Conservation (phyloP, 2,113 vertebrate genomes). For the Ictalurus furcatus region DNA sequence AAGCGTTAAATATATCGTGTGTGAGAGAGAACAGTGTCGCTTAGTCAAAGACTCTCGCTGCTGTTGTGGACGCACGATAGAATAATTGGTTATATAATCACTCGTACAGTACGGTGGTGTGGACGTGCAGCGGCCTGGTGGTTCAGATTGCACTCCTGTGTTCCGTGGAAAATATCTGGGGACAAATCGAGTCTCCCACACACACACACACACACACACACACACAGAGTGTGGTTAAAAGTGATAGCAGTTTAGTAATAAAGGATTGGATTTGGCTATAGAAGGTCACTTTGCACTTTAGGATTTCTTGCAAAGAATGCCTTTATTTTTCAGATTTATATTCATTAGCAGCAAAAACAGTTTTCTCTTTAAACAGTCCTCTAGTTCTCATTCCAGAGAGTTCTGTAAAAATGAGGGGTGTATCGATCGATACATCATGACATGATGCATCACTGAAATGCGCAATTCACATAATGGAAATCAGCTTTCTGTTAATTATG, state of each 20-base stretch:
- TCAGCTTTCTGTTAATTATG: not conserved
- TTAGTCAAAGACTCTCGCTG: not conserved
- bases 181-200: not conserved
- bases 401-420: not conserved
- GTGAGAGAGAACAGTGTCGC: not conserved
- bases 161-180: not conserved
- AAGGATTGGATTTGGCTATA: not conserved
- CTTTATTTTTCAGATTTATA: not conserved
- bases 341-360: not conserved
- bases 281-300: not conserved
- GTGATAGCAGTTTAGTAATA: slow-evolving; percentile 26
- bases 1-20: not conserved
- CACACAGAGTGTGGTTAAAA: slow-evolving; percentile 63
- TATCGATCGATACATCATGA: not conserved
- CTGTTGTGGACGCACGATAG: not conserved
- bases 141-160: not conserved
- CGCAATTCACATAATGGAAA: not conserved
- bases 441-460: not conserved
- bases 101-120: not conserved
- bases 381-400: too few relatives aligned
- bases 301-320: not conserved
- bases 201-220: not conserved
- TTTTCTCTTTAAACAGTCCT: not conserved
- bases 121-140: not conserved
- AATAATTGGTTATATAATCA: slow-evolving; percentile 19